phyloP scores from a whole-genome alignment of 2,113 vertebrate genomes.

The Tapirus terrestris region DNA sequence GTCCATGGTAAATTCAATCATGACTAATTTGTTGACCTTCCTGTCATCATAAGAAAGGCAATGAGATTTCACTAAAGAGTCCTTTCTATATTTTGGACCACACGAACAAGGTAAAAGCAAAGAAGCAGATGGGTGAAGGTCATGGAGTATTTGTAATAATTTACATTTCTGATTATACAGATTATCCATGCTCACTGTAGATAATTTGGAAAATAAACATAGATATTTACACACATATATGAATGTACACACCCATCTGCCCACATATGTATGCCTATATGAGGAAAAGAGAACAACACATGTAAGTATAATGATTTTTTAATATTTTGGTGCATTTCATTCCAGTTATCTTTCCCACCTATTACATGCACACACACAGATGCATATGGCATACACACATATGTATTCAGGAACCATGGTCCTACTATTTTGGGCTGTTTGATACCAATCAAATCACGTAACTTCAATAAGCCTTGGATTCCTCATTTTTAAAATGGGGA shows the following conservation, averaged over 20 bases:
- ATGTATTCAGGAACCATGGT: neutral
- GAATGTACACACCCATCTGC: neutral
- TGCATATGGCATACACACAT: neutral
- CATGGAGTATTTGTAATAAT: neutral
- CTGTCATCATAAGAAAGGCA: neutral
- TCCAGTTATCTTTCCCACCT: neutral
- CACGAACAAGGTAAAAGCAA: neutral
- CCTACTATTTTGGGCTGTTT: neutral
- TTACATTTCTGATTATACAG: slow-evolving; percentile 1
- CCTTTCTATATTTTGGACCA: neutral
- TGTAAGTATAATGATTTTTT: neutral
- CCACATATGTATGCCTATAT: neutral
- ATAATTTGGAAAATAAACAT: neutral
- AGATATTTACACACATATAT: neutral
- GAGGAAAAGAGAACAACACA: neutral
- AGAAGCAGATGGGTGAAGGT: neutral
- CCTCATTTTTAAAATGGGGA: neutral
- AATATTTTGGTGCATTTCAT: neutral
- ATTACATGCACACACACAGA: neutral
- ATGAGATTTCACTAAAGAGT: neutral
- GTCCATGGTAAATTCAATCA: neutral
- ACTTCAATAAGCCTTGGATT: neutral
- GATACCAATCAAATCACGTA: neutral
- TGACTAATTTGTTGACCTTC: neutral
- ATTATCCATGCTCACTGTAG: neutral